phyloP scores from a whole-genome alignment of 2,888 invertebrate species.

The Cyrtodaria siliqua region DNA sequence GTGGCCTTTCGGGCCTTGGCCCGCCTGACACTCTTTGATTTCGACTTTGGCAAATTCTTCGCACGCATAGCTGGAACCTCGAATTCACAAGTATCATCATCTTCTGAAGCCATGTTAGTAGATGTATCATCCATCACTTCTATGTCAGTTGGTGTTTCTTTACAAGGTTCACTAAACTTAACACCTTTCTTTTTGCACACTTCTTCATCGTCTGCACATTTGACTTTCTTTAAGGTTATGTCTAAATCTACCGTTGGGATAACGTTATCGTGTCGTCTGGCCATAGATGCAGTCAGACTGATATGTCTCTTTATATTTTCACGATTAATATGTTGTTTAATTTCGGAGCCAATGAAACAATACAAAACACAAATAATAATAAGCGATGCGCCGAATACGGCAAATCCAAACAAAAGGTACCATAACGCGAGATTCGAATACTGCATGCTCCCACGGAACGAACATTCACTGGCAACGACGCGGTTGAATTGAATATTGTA shows the following conservation, averaged over 20 bases:
- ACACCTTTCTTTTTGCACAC: conserved; percentile 2
- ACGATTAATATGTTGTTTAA: conserved; percentile 44
- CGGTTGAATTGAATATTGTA: conserved; percentile 23
- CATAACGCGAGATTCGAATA: conserved; percentile 33
- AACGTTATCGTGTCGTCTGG: conserved; percentile 19
- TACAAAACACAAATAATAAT: conserved; percentile 54
- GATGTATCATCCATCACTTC: conserved; percentile 4
- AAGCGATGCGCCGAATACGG: conserved; percentile 36
- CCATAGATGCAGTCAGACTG: conserved; percentile 53
- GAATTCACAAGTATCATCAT: conserved; percentile 27
- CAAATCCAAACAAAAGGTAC: conserved; percentile 53
- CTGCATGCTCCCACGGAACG: conserved; percentile 26
- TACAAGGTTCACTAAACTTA: neutral
- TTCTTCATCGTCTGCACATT: conserved; percentile 5
- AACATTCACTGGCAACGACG: conserved; percentile 45
- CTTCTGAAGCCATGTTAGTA: conserved; percentile 20
- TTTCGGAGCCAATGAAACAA: conserved; percentile 51
- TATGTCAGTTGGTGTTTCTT: neutral
- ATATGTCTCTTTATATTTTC: conserved; percentile 45
- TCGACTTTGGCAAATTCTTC: conserved; percentile 21
- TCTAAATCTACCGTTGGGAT: neutral
- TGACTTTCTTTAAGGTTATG: neutral
- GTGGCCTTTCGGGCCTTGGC: conserved; percentile 65
- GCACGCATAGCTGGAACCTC: neutral
- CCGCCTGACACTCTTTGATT: conserved; percentile 35